A percentile compares a stretch with the other conserved stretches of the same genome.
Evolutionary conservation across 2,113 vertebrate genomes (phyloP).

Genomic region (Megaceryle torquata): DNA sequence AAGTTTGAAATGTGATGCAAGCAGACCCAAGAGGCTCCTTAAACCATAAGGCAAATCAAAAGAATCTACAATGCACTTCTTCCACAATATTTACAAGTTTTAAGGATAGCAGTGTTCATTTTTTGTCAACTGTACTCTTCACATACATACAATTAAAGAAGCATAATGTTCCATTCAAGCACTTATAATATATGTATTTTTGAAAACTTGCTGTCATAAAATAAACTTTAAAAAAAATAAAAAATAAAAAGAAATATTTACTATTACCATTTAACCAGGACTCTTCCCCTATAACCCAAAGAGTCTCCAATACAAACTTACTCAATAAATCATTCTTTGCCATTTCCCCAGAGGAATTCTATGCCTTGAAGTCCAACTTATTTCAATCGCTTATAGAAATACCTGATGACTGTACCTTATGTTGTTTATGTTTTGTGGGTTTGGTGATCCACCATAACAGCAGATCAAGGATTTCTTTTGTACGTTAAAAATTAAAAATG

Average conservation of each 20-base stretch:
- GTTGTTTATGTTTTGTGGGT: not conserved
- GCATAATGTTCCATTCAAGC: not conserved
- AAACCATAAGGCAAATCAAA: not conserved
- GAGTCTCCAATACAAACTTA: not conserved
- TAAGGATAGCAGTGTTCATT: not conserved
- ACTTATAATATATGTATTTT: not conserved
- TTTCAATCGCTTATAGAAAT: not conserved
- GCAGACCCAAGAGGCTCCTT: not conserved
- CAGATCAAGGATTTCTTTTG: not conserved
- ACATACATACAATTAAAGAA: not conserved
- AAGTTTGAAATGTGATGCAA: not conserved
- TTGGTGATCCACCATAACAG: not conserved
- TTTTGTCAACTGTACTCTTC: not conserved
- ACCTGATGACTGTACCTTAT: not conserved
- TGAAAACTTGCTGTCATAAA: not conserved
- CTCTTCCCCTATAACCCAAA: not conserved
- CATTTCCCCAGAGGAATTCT: not conserved
- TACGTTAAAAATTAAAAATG: constrained; percentile 3
- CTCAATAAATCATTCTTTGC: not conserved
- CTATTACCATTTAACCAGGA: not conserved
- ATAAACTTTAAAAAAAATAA: not conserved
- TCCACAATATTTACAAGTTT: not conserved
- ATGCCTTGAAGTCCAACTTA: not conserved
- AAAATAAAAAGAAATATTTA: not conserved
- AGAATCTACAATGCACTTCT: not conserved